Evolutionary conservation across 2,888 invertebrate genomes (phyloP).

Genomic region (Agrochola macilenta): DNA sequence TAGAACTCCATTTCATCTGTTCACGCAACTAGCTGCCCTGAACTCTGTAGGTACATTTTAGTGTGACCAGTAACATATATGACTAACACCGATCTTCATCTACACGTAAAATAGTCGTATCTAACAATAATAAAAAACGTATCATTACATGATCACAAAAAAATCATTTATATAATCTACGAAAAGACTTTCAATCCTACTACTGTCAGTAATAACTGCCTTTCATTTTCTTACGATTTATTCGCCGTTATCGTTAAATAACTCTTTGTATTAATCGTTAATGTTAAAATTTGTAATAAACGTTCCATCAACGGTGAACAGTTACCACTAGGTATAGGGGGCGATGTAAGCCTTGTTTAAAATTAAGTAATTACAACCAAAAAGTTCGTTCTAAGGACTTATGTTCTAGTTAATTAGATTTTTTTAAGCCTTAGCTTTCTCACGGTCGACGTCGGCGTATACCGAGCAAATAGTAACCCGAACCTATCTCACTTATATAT

Average conservation of each 20-base stretch:
- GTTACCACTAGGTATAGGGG: constrained; percentile 88
- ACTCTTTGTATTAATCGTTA: constrained; percentile 84
- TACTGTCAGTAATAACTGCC: constrained; percentile 86
- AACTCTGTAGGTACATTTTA: constrained; percentile 21
- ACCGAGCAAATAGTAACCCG: constrained; percentile 59
- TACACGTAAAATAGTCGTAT: constrained; percentile 45
- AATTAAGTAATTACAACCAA: constrained; percentile 89
- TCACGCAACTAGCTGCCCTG: constrained; percentile 39
- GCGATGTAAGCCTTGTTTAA: constrained; percentile 81
- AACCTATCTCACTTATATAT: constrained; percentile 49
- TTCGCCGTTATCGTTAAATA: constrained; percentile 83
- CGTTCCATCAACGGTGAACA: constrained; percentile 90
- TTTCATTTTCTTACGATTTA: constrained; percentile 78
- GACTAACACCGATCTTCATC: constrained; percentile 46
- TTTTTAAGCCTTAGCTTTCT: constrained; percentile 76
- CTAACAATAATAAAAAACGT: constrained; percentile 51
- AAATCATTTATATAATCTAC: constrained; percentile 40
- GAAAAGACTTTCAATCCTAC: constrained; percentile 75
- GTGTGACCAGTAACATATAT: constrained; percentile 39
- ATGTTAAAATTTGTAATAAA: constrained; percentile 86
- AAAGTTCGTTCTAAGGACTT: constrained; percentile 90
- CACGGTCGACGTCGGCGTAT: constrained; percentile 71
- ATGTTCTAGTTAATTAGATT: constrained; percentile 85
- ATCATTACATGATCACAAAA: constrained; percentile 54
- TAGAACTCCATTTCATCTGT: constrained; percentile 39